These are phyloP conservation scores for Lissonota sp. DNA, from an alignment of 2,888 invertebrate species.

Conservation along the genomic window DNA sequence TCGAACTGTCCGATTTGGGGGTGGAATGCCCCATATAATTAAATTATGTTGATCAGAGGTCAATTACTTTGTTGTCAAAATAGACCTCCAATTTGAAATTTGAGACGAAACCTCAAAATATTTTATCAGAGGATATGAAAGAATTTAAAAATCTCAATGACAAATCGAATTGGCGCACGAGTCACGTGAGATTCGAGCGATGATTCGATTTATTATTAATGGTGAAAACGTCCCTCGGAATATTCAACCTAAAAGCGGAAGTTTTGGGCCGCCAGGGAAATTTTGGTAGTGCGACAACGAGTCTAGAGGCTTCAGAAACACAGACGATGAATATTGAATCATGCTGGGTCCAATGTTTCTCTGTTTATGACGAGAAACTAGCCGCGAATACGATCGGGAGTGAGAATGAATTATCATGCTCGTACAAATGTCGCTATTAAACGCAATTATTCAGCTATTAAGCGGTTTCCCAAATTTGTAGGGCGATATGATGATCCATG, in stretches of 20 bases:
- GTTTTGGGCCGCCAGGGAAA: not conserved
- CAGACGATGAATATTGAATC: not conserved
- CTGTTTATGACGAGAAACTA: slow-evolving; percentile 19
- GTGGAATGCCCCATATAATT: too few relatives aligned
- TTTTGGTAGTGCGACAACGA: not conserved
- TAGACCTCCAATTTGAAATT: too few relatives aligned
- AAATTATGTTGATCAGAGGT: too few relatives aligned
- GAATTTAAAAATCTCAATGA: too few relatives aligned
- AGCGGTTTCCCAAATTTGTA: slow-evolving; percentile 62
- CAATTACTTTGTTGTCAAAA: too few relatives aligned
- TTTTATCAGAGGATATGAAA: too few relatives aligned
- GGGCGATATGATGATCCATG: slow-evolving; percentile 57
- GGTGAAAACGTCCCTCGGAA: not conserved
- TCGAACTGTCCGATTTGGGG: too few relatives aligned
- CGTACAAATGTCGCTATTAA: slow-evolving; percentile 52
- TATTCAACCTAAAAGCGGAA: not conserved
- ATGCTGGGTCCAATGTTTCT: slow-evolving; percentile 20
- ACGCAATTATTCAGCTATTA: slow-evolving; percentile 68
- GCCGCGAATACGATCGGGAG: slow-evolving; percentile 20
- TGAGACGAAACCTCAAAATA: too few relatives aligned
- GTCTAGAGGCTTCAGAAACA: slow-evolving; percentile 3
- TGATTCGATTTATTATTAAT: not conserved
- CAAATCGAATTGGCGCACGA: too few relatives aligned
- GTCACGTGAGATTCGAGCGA: not conserved
- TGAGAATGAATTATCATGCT: slow-evolving; percentile 47